Evolutionary conservation across 2,888 invertebrate species (phyloP), one percentile per base, ranked within the genome.

Genomic region (Hipparchia sbordonii): DNA sequence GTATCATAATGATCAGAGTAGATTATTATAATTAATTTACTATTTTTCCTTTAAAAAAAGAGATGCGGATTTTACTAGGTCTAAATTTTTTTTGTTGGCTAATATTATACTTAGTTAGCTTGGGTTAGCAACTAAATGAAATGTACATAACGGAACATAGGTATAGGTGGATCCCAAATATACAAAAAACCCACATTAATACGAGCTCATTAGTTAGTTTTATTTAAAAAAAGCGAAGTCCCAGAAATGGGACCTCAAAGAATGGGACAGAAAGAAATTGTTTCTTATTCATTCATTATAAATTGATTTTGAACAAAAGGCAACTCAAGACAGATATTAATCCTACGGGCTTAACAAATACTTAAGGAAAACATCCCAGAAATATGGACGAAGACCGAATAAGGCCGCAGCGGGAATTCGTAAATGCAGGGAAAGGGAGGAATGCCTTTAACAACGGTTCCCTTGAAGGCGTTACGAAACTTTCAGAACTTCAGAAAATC

Each of bases 401-500:
- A 56, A 54, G 57, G 54, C 54, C 23, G 54, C 52, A 10, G 9
- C 2, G 48, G 46, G 13, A 72, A 52, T 67, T 70, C 52, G 57
- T 56, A 57, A 72, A 66, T 51, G 60, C 63, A 61, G 59, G 39
- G 45, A 65, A 48, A 52, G 39, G 45, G 54, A 48, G 54, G 52
- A 67, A 71, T 69, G 51, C 39, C 59, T 60, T 51, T 12, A n/a
- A 13, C 23, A 63, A 23, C 39, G 8, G 12, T 46, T 62, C 62
- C 62, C 62, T 46, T 6, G 45, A 45, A 61, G 57, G 23, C 57
- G 39, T 39, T 39, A 39, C 39, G 39, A 57, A 57, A 23, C 13
- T 13, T 54, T 54, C 7, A 56, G 56, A 13, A 56, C 13, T 56
- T 56, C 23, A 2, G 56, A 13, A 56, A 56, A 56, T 56, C 13